Percentiles rank a stretch among this genome's conserved stretches.
Conservation (phyloP, 2,888 invertebrate species). For the Lepidocyrtinus sp. region DNA sequence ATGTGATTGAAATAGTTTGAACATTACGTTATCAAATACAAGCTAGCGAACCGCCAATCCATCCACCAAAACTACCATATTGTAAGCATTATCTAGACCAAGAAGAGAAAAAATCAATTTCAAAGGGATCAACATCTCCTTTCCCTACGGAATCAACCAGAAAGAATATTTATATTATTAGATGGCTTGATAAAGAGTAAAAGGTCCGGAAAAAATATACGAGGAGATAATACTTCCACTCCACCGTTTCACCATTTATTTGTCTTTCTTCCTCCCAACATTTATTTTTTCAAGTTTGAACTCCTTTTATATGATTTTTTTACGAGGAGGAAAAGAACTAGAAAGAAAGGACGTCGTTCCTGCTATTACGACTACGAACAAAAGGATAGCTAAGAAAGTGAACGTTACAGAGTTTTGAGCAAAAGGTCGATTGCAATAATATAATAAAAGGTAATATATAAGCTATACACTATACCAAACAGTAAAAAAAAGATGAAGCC, state of each 20-base stretch:
- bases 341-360: not conserved
- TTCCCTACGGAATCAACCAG: not conserved
- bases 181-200: constrained; percentile 14
- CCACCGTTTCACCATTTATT: constrained; percentile 5
- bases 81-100: not conserved
- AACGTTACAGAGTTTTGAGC: not conserved
- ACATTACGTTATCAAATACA: not conserved
- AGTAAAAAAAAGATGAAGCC: not conserved
- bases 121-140: constrained; percentile 14
- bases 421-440: not conserved
- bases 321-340: constrained; percentile 7
- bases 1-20: constrained; percentile 2
- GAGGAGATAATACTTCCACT: constrained; percentile 1
- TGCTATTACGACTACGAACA: not conserved
- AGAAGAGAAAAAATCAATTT: constrained; percentile 1
- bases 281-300: constrained; percentile 5
- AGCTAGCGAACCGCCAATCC: not conserved
- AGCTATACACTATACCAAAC: not conserved
- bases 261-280: constrained; percentile 10
- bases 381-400: not conserved
- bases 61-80: not conserved
- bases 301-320: constrained; percentile 3
- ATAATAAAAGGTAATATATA: not conserved
- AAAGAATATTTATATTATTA: constrained; percentile 20
- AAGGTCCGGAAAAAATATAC: not conserved